A percentile compares a stretch with the other conserved stretches of the same genome.
phyloP scores from a whole-genome alignment of 2,888 invertebrate genomes.

The Yponomeuta malinellus region DNA sequence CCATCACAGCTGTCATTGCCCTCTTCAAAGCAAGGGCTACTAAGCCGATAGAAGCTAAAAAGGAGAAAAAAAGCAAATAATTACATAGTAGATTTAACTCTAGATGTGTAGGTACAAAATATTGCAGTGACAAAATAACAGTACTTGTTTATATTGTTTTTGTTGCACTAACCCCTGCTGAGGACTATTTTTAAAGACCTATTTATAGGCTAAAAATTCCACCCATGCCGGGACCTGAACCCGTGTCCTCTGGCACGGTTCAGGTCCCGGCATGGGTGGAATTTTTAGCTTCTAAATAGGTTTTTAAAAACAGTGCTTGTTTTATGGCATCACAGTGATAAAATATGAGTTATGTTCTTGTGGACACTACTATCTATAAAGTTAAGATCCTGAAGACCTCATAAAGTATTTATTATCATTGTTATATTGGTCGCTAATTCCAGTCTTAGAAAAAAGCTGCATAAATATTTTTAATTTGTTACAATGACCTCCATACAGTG shows the following conservation, averaged over 20 bases:
- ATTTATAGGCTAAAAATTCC: no score
- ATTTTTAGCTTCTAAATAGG: no score
- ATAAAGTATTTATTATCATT: background rate
- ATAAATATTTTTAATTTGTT: no score
- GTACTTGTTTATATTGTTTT: background rate
- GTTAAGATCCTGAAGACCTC: background rate
- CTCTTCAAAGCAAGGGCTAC: constrained; percentile 58
- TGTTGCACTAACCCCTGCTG: no score
- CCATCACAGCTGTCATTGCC: constrained; percentile 64
- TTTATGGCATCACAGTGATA: background rate
- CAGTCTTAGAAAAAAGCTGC: no score
- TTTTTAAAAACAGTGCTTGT: background rate
- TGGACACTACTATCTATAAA: background rate
- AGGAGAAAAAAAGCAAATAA: constrained; percentile 68
- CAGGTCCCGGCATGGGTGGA: no score
- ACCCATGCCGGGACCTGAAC: no score
- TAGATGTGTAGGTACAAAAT: background rate
- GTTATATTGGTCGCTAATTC: background rate
- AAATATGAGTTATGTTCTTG: background rate
- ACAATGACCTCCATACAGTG: no score
- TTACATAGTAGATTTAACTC: background rate
- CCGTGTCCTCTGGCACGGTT: no score
- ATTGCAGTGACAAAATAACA: background rate
- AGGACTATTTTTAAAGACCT: no score
- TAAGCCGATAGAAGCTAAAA: constrained; percentile 48